Base-by-base conservation (phyloP, 2,888 invertebrate species). In the Fragum sueziense region DNA sequence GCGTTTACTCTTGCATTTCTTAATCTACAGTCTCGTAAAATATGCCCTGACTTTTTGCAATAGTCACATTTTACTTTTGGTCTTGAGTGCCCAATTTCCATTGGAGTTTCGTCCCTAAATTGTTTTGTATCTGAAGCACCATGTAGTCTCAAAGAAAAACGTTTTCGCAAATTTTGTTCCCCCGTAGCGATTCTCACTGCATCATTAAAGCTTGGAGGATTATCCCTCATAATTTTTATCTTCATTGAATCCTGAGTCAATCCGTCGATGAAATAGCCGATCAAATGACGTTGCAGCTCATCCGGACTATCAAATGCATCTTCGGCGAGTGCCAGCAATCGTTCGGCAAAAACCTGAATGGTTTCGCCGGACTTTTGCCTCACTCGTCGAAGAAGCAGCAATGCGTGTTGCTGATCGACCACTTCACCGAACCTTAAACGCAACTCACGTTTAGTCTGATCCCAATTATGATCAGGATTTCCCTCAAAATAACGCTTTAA, bases 321-420 rank as follows among this genome's bases (percentile, higher is more conserved):
- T 22, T 82, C 76, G n/a, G n/a, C n/a, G n/a, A n/a, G n/a, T n/a
- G n/a, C n/a, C n/a, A n/a, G n/a, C n/a, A n/a, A 3, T 11, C 78
- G n/a, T 68, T 82, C 82, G 7, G 73, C 71, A 51, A 65, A 79
- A n/a, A 76, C 68, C 25, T 79, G 79, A 25, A 79, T 67, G 27
- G 41, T 70, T 47, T 82, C 74, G 7, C 25, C 17, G 20, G 54
- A 29, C n/a, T 71, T 74, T 76, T 79, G 79, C 51, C 31, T 71
- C 7, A 70, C 70, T 62, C 76, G 74, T 31, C 79, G 54, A 4
- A 79, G 34, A 9, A 74, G 52, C 14, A 76, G 62, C 1, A 82
- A n/a, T 29, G 79, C 76, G 51, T 74, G 70, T 22, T 79, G 76
- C 17, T 34, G 59, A 65, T 82, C 79, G 3, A 67, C 57, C 17